Base-by-base conservation (phyloP, 2,113 vertebrate genomes). In the Sceloporus tristichus region DNA sequence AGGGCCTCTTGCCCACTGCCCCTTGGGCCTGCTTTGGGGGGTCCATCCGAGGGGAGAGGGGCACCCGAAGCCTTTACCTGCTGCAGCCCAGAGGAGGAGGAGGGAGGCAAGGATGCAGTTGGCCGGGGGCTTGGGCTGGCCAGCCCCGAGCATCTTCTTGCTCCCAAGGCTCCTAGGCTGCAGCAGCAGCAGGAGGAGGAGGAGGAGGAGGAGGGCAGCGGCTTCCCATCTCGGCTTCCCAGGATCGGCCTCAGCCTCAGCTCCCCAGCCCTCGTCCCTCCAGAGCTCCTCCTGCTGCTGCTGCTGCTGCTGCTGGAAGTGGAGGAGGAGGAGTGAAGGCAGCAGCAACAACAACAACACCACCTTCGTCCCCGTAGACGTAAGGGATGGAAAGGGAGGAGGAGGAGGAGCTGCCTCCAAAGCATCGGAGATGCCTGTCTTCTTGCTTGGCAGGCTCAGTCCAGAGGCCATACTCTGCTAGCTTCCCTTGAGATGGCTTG, bases 251-350 rank as follows among this genome's bases (percentile, higher is more conserved):
- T 84, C 73, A 9, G 66, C 54, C 86, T 66, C 38, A 8, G 13
- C 87, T 87, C 56, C 40, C 77, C 62, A 48, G 7, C 48, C 73
- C 82, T 5, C 13, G 9, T 71, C 82, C 5, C 38, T 56, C 38
- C 85, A 10, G 65, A n/a, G 92, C 93, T 91, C 90, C 92, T 91
- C 93, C 94, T 88, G 62, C 81, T 90, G 87, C 40, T 23, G 2
- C 9, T 27, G 80, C 27, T 73, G 71, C n/a, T 75, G 91, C 90
- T 89, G 90, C 40, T 23, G 2, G 14, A 65, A 53, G 27, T 27
- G 29, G 68, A 3, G 29, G 71, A 29, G 53, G 13, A 25, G 71
- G 71, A 18, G 7, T 5, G 48, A 48, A 48, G 48, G 48, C 48
- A 48, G 4, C 48, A 48, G 7, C 48, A 48, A 48, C 34, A 34